Percentiles rank a stretch among this genome's conserved stretches.
Evolutionary conservation across 2,888 invertebrate genomes (phyloP).

Genomic region (Nymphalis urticae): DNA sequence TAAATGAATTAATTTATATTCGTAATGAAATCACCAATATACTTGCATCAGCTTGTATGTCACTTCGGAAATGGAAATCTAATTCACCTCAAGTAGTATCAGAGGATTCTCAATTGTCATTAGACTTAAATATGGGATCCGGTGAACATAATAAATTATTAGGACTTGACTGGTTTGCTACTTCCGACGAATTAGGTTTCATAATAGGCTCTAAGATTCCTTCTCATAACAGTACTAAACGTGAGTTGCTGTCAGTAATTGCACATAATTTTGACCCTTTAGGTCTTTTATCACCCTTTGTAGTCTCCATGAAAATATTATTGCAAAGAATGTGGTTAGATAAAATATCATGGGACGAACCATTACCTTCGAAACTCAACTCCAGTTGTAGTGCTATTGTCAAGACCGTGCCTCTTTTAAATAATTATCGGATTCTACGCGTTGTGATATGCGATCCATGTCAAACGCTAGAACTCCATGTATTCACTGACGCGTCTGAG

Average conservation of each 20-base stretch:
- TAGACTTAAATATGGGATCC: constrained; percentile 17
- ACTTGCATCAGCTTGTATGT: constrained; percentile 40
- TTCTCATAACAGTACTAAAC: background rate
- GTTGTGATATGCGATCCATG: background rate
- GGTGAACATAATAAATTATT: background rate
- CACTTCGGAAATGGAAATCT: constrained; percentile 43
- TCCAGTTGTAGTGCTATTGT: background rate
- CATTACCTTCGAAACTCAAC: background rate
- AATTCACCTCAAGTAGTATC: constrained; percentile 33
- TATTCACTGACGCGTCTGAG: too few species aligned
- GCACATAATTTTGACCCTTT: too few species aligned
- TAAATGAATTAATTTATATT: too few species aligned
- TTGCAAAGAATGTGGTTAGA: constrained; percentile 5
- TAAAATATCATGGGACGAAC: constrained; percentile 6
- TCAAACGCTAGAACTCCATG: too few species aligned
- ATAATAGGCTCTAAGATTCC: background rate
- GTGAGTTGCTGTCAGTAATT: background rate
- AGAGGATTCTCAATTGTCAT: constrained; percentile 10
- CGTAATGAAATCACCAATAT: constrained; percentile 29
- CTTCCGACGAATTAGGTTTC: constrained; percentile 3
- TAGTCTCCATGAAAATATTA: constrained; percentile 7
- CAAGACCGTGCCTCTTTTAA: background rate
- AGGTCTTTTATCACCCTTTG: constrained; percentile 3
- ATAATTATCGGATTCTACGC: background rate
- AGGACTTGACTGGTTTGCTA: background rate